phyloP scores from a whole-genome alignment of 2,888 invertebrate species.

The Lasioglossum malachurum region DNA sequence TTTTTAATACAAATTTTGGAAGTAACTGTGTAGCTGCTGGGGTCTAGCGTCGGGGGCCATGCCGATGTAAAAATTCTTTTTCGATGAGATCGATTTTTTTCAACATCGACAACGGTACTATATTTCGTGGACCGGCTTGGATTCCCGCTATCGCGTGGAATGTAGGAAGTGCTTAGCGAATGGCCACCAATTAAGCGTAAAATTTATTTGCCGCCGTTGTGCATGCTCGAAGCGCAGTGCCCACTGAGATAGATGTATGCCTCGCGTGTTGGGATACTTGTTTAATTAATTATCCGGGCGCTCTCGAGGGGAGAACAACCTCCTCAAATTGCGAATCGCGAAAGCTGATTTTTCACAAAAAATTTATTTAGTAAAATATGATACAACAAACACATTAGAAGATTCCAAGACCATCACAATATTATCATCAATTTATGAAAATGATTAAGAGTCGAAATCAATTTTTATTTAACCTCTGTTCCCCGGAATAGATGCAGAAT shows the following conservation, averaged over 20 bases:
- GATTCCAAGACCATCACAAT: too few relatives aligned
- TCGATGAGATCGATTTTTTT: neutral
- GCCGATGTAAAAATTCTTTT: neutral
- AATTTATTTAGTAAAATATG: too few relatives aligned
- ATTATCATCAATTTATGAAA: too few relatives aligned
- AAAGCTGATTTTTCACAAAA: neutral
- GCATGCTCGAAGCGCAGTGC: neutral
- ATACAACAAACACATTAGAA: too few relatives aligned
- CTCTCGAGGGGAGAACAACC: neutral
- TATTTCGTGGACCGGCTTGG: neutral
- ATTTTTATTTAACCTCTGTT: too few relatives aligned
- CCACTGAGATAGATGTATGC: neutral
- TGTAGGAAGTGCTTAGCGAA: neutral
- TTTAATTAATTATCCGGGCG: neutral
- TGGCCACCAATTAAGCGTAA: neutral
- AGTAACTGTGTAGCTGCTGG: neutral
- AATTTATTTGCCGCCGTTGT: slow-evolving; percentile 10
- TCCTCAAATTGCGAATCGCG: neutral
- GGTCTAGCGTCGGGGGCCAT: neutral
- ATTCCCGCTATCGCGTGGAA: slow-evolving; percentile 24
- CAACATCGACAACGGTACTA: slow-evolving; percentile 22
- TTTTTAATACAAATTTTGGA: neutral
- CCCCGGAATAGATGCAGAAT: neutral
- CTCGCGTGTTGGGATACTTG: neutral
- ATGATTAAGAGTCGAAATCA: too few relatives aligned